Base-by-base conservation (phyloP, 2,888 invertebrate genomes). In the Drosophila infuscata region DNA sequence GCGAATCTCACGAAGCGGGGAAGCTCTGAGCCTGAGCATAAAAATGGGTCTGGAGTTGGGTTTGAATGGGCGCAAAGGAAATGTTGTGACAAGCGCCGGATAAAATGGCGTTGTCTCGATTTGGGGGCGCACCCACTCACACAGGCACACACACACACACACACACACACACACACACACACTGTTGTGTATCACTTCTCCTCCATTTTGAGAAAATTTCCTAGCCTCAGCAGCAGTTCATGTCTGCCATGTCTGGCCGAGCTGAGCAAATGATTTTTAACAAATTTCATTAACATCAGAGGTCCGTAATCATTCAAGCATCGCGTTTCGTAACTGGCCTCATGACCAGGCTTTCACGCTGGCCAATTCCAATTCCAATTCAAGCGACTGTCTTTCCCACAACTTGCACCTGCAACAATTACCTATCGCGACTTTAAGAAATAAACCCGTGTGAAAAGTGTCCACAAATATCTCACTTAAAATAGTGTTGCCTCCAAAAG, bases 301-400 rank as follows among this genome's bases (percentile, higher is more conserved):
- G 91, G 87, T 89, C 86, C 87, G 91, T 91, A 91, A 92, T 92
- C 92, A 92, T 89, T 92, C 91, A 92, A 91, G 91, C 92, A 92
- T 91, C 91, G 91, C 89, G 90, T 91, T 88, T 89, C 88, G 85
- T 79, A 87, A 89, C 84, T 79, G 77, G 74, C 75, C 74, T 60
- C 70, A 65, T 73, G 70, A 80, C 52, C 30, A 56, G 52, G 38
- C 69, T 65, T 41, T 54, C 63, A 76, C 74, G 70, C 70, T 71
- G 74, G 74, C 72, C 86, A 75, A 68, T 64, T 25, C 25, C 69
- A 72, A 65, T 51, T 53, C 69, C 49, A 68, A 56, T 43, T 65
- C 49, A 35, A 56, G 64, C 74, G 80, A 65, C 63, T 63, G 33
- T 65, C 61, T 63, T 61, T 75, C 66, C 79, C 71, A 30, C 71